Conservation (phyloP, 1,140 invertebrate species). For the Scaptomyza hsui region DNA sequence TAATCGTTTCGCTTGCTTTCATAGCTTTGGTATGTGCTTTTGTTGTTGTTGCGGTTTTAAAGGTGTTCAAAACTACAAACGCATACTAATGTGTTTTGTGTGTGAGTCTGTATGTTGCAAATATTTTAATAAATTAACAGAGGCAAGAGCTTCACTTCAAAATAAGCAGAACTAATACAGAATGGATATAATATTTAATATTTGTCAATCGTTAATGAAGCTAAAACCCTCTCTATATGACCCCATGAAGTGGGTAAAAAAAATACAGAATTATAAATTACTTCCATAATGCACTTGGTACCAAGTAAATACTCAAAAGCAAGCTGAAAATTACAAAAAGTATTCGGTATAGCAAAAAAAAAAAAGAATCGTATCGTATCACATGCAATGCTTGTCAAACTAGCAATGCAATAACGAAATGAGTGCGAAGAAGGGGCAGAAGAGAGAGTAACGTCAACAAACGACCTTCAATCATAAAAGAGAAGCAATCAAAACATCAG, state of each 20-base stretch:
- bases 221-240: too few species aligned
- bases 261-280: too few species aligned
- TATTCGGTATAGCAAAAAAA: conserved; percentile 24
- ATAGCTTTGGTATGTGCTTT: conserved; percentile 65
- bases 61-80: conserved; percentile 61
- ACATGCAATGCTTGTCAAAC: conserved; percentile 28
- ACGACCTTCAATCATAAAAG: conserved; percentile 76
- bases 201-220: too few species aligned
- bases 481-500: conserved; percentile 55
- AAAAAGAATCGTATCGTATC: neutral
- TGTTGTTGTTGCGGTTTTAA: conserved; percentile 48
- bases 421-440: conserved; percentile 23
- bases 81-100: conserved; percentile 77
- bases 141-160: conserved; percentile 1
- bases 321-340: too few species aligned
- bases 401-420: conserved; percentile 33
- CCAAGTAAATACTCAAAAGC: too few species aligned
- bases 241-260: too few species aligned
- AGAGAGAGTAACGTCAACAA: conserved; percentile 21
- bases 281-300: too few species aligned
- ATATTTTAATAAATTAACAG: conserved; percentile 67
- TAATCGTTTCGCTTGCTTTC: conserved; percentile 63
- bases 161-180: too few species aligned
- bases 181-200: too few species aligned
- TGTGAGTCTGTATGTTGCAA: conserved; percentile 42